Percentiles rank a stretch among this genome's conserved stretches.
These are phyloP conservation scores for Polyodon spathula DNA, from an alignment of 2,113 vertebrate species.

Conservation along the genomic window DNA sequence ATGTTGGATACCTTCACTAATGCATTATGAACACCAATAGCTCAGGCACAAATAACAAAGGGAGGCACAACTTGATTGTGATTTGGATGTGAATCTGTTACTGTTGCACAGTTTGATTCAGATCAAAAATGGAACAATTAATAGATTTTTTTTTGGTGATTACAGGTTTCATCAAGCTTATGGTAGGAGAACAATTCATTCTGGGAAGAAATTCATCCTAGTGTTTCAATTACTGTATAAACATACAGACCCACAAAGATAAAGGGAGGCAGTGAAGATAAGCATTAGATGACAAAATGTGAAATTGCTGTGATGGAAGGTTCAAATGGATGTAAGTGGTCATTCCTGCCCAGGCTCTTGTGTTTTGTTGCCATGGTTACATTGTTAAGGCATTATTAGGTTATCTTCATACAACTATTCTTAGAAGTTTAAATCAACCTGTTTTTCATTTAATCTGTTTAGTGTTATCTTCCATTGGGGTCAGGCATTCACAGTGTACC, in stretches of 20 bases:
- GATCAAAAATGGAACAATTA: conserved; percentile 9
- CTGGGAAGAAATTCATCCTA: conserved; percentile 35
- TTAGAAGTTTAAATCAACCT: conserved; percentile 16
- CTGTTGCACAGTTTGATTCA: neutral
- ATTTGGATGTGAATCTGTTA: neutral
- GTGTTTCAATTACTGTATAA: conserved; percentile 5
- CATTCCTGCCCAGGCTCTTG: neutral
- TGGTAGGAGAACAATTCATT: conserved; percentile 43
- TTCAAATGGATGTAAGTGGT: conserved; percentile 1
- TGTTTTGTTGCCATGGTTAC: conserved; percentile 10
- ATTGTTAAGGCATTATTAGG: conserved; percentile 56
- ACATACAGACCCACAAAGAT: neutral
- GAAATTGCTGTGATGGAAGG: neutral
- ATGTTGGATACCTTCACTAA: neutral
- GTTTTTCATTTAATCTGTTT: no score
- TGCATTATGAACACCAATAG: neutral
- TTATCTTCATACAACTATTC: conserved; percentile 57
- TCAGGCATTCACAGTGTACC: no score
- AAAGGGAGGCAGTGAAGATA: neutral
- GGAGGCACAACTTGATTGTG: neutral
- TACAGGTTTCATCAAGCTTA: conserved; percentile 49
- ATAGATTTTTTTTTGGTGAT: conserved; percentile 29
- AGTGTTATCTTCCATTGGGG: no score
- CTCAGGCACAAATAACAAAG: conserved; percentile 1
- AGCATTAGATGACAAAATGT: neutral